These are phyloP conservation scores for Abrostola triplasia DNA, from an alignment of 2,888 invertebrate species.

Conservation along the genomic window DNA sequence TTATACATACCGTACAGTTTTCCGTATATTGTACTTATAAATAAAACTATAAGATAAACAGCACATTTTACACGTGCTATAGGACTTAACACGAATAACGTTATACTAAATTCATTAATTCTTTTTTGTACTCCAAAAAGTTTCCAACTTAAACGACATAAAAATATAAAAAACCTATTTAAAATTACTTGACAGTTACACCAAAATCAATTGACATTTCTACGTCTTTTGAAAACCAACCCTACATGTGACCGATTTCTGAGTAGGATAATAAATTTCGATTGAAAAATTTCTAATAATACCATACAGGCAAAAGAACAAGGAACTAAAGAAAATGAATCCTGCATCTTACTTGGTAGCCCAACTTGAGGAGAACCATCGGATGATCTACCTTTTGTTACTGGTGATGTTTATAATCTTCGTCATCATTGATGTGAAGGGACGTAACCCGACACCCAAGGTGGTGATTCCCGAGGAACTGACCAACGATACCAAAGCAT, in stretches of 20 bases:
- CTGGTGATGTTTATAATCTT: slow-evolving; percentile 46
- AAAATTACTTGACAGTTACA: slow-evolving; percentile 24
- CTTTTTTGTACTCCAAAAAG: slow-evolving; percentile 14
- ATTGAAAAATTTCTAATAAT: slow-evolving; percentile 42
- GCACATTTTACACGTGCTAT: too few species aligned
- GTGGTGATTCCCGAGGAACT: slow-evolving; percentile 3
- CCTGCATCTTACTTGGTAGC: slow-evolving; percentile 36
- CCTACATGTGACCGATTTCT: slow-evolving; percentile 15
- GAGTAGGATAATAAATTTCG: slow-evolving; percentile 10
- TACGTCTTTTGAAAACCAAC: slow-evolving; percentile 23
- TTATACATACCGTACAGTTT: too few species aligned
- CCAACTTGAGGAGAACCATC: slow-evolving; percentile 44
- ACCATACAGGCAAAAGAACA: slow-evolving; percentile 9
- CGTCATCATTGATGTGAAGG: slow-evolving; percentile 35
- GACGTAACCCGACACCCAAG: slow-evolving; percentile 8
- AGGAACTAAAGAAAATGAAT: slow-evolving; percentile 38
- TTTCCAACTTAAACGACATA: slow-evolving; percentile 5
- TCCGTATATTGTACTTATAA: too few species aligned
- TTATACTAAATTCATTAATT: neutral
- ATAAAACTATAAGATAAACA: too few species aligned
- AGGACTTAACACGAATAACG: neutral
- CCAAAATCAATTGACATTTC: slow-evolving; percentile 13
- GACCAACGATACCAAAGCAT: slow-evolving; percentile 8
- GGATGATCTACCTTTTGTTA: slow-evolving; percentile 36
- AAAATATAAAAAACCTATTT: slow-evolving; percentile 9